These are phyloP conservation scores for Aleiodes sp. DNA, from an alignment of 1,140 invertebrate species.

Conservation along the genomic window DNA sequence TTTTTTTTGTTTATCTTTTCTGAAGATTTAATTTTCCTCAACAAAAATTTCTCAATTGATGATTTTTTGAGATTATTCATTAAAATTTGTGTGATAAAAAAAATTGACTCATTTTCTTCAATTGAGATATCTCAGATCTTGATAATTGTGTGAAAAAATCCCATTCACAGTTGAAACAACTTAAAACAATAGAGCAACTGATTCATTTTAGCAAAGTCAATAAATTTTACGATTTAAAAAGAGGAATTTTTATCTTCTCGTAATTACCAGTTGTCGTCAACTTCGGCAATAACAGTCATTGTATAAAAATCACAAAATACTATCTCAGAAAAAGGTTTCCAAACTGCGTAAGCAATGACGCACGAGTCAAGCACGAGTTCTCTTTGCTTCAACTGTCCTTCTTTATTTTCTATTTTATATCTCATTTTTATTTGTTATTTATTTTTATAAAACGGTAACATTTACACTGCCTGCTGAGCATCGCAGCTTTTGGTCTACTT, in stretches of 20 bases:
- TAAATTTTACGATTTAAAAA: not conserved
- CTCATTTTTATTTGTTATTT: conserved; percentile 25
- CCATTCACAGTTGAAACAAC: too few relatives aligned
- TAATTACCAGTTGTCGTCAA: conserved; percentile 19
- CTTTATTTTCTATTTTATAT: conserved; percentile 15
- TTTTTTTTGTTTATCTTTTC: too few relatives aligned
- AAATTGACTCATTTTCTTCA: too few relatives aligned
- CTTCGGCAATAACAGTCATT: not conserved
- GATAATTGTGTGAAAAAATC: too few relatives aligned
- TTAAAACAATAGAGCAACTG: too few relatives aligned
- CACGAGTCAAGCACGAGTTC: conserved; percentile 30
- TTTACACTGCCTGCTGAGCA: not conserved
- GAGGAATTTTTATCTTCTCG: not conserved
- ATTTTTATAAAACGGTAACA: not conserved
- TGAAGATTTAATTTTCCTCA: too few relatives aligned
- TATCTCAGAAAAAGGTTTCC: conserved; percentile 33
- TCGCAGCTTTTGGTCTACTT: too few relatives aligned
- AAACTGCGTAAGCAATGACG: conserved; percentile 41
- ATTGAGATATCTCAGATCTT: too few relatives aligned
- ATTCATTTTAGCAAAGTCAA: too few relatives aligned
- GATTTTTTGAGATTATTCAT: too few relatives aligned
- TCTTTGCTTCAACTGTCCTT: conserved; percentile 24
- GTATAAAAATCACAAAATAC: conserved; percentile 1
- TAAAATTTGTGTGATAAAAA: too few relatives aligned
- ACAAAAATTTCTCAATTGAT: too few relatives aligned